phyloP scores from a whole-genome alignment of 2,797 vertebrate species.

The Eulemur coronatus region DNA sequence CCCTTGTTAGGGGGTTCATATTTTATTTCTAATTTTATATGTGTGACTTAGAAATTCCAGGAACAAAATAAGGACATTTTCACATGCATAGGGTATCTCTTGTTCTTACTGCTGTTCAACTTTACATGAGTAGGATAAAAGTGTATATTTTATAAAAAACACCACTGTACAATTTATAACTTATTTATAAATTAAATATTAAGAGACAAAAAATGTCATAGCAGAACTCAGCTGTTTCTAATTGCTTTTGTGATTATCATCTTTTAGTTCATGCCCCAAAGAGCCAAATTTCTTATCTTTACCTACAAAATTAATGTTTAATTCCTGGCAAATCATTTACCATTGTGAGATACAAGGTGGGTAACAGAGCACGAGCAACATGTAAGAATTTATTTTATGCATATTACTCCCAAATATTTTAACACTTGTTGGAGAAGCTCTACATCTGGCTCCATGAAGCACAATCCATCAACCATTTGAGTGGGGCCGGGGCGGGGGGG shows the following conservation, averaged over 20 bases:
- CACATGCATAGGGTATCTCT: neutral
- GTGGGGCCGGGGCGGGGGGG: neutral
- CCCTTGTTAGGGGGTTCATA: neutral
- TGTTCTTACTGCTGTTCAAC: slow-evolving; percentile 49
- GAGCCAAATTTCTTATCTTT: slow-evolving; percentile 7
- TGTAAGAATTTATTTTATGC: neutral
- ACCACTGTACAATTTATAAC: slow-evolving; percentile 56
- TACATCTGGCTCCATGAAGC: neutral
- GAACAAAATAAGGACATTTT: slow-evolving; percentile 54
- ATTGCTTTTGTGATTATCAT: slow-evolving; percentile 43
- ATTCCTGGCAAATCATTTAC: slow-evolving; percentile 33
- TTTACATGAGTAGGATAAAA: slow-evolving; percentile 40
- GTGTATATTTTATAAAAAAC: slow-evolving; percentile 66
- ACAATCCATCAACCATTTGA: neutral
- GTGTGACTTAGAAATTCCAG: slow-evolving; percentile 47
- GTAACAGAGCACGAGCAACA: neutral
- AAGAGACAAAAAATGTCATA: slow-evolving; percentile 46
- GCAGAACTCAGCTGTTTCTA: slow-evolving; percentile 50
- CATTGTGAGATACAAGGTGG: slow-evolving; percentile 20
- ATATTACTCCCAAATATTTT: neutral
- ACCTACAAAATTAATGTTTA: slow-evolving; percentile 30
- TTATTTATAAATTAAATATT: slow-evolving; percentile 69
- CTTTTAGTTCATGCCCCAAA: slow-evolving; percentile 3
- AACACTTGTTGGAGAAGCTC: neutral
- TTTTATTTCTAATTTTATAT: slow-evolving; percentile 43